Conservation (phyloP, 2,797 vertebrate genomes). For the Helostoma temminkii region DNA sequence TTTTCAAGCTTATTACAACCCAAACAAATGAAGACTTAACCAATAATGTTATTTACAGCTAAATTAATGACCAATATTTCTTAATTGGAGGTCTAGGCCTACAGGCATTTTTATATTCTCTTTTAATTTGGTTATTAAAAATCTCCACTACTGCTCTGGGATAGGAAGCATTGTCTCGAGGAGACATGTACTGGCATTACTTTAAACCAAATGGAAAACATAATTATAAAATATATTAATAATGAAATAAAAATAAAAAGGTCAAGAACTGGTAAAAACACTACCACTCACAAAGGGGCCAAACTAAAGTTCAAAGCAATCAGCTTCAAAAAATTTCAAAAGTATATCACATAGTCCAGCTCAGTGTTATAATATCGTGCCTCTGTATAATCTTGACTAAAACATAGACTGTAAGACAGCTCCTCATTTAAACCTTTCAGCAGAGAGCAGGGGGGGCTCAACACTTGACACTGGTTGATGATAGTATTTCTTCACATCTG, state of each 20-base stretch:
- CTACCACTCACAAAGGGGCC: no score
- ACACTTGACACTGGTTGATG: slow-evolving; percentile 15
- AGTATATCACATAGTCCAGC: slow-evolving; percentile 5
- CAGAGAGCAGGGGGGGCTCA: slow-evolving; percentile 20
- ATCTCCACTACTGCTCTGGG: not conserved
- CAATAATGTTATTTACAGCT: not conserved
- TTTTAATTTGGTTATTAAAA: not conserved
- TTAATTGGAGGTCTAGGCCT: no score
- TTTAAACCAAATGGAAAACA: no score
- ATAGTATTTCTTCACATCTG: slow-evolving; percentile 31
- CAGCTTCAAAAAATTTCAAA: slow-evolving; percentile 17
- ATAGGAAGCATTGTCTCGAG: not conserved
- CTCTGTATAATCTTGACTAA: not conserved
- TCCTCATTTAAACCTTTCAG: slow-evolving; percentile 11
- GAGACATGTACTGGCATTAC: no score
- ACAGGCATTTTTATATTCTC: not conserved
- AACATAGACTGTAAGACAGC: not conserved
- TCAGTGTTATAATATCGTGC: not conserved
- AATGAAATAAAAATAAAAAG: no score
- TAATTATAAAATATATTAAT: no score
- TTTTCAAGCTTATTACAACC: not conserved
- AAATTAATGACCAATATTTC: not conserved
- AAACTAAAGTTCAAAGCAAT: slow-evolving; percentile 11
- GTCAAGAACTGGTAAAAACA: slow-evolving; percentile 7
- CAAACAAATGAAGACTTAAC: not conserved